Conservation (phyloP, 1,140 invertebrate species). For the Dreissena rostriformis region DNA sequence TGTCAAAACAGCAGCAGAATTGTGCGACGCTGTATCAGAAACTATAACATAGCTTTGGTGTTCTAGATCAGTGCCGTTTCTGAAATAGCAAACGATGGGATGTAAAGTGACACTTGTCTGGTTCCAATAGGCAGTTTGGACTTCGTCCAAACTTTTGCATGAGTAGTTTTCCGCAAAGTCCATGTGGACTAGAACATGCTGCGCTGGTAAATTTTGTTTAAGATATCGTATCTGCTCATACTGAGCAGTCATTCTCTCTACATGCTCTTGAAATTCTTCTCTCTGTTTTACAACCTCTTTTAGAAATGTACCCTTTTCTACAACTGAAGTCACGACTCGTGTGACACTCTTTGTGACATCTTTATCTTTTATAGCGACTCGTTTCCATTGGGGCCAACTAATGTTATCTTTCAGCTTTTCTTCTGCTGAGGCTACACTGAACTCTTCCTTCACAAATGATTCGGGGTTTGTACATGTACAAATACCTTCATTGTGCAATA, state of each 20-base stretch:
- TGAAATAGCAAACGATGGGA: constrained; percentile 41
- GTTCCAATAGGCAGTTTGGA: constrained; percentile 54
- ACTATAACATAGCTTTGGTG: constrained; percentile 48
- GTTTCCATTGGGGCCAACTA: no score
- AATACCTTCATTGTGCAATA: not conserved
- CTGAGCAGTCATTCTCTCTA: constrained; percentile 25
- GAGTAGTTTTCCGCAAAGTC: constrained; percentile 59
- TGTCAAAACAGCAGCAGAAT: constrained; percentile 21
- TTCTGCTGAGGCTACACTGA: not conserved
- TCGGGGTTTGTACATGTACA: constrained; percentile 7
- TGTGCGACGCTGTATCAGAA: constrained; percentile 37
- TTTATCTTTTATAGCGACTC: no score
- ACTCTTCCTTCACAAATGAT: not conserved
- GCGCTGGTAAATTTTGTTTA: constrained; percentile 30
- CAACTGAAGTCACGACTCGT: no score
- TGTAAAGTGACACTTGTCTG: constrained; percentile 52
- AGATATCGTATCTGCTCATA: constrained; percentile 1
- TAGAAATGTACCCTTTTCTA: not conserved
- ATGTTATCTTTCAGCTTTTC: not conserved
- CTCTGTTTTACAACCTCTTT: not conserved
- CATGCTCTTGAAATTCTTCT: constrained; percentile 6
- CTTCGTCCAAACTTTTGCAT: constrained; percentile 41
- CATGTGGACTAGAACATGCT: constrained; percentile 52
- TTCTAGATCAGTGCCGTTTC: not conserved
- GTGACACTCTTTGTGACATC: no score